Base-by-base conservation (phyloP, 2,113 vertebrate genomes). In the Pygoscelis adeliae region DNA sequence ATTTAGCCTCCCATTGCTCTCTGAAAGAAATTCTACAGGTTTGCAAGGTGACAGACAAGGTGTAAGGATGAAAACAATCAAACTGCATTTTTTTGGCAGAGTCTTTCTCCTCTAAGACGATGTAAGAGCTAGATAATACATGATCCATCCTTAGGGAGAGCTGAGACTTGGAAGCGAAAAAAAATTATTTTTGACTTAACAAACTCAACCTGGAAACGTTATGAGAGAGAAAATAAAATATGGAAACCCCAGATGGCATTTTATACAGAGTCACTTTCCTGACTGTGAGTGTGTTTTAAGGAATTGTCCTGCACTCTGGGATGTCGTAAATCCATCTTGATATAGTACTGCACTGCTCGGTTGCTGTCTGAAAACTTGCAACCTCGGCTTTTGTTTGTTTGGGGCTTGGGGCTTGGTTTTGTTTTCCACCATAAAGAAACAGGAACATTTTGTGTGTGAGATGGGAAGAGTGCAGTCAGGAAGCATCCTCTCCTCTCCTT, bases 161-260 rank as follows among this genome's bases (percentile, higher is more conserved):
- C n/a, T 79, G 63, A 46, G 77, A 80, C 47, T 18, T 93, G 59
- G 69, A 91, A 94, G 49, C 0, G 2, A 58, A 83, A 91, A 81
- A 76, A 79, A 89, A 61, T 7, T 78, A 47, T 83, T 90, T 94
- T 88, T 93, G 61, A 82, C 91, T 95, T 92, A 92, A 89, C 73
- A 96, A 95, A 95, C 62, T 89, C 73, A 93, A 90, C 50, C 62
- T 95, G 89, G 70, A 93, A 93, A 73, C 1, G 3, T 83, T 87
- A 76, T 29, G 21, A 49, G 67, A 87, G 16, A 55, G 25, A 82
- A 15, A 93, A 95, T 88, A 93, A 97, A 96, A 95, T 89, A 94
- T 77, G 79, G 82, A 97, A 93, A 91, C 46, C 73, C 87, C 95
- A 96, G 87, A 95, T 83, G 96, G 62, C 66, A 71, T 96, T 94